Evolutionary conservation across 2,113 vertebrate genomes (phyloP), one percentile per base, ranked within the genome.

Genomic region (Microtus pennsylvanicus): DNA sequence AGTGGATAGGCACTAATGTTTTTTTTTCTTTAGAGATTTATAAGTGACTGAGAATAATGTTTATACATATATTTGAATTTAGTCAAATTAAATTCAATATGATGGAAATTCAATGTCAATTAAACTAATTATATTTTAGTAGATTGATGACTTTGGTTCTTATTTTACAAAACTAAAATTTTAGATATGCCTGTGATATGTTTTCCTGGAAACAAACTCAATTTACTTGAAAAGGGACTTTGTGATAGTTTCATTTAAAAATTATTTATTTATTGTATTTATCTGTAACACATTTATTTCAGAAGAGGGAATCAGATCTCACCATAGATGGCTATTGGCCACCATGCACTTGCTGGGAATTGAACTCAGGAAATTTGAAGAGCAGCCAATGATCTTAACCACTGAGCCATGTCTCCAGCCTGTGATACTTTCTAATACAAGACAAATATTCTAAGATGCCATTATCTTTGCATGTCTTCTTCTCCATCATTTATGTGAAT

Each of bases 51-150:
- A 24, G 2, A 2, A 1, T 65, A 89, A 88, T 77, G 33, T 1
- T 55, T 89, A 65, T 3, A 63, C 13, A 65, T 3, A 1, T 87
- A 74, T 87, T 14, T n/a, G 47, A 42, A 45, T 28, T 78, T 22
- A 4, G 13, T 30, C 86, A 78, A 82, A 7, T 65, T 45, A 38
- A 76, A 69, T 19, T 74, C 4, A 38, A 6, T 3, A 83, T 28
- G 82, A 63, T 65, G 7, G 52, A 28, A 74, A 74, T 82, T 7
- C 11, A 75, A 87, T 83, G 45, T n/a, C 75, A 3, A 90, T 45
- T 76, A 28, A 24, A 89, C 82, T 77, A 50, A 30, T 72, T 87
- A 77, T 78, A 30, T 70, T 78, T 93, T 80, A 65, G 1, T 75
- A 38, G 30, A 55, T 50, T 74, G 28, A 55, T 42, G 19, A 2